phyloP scores from a whole-genome alignment of 2,113 vertebrate genomes.

The Melanerpes formicivorus region DNA sequence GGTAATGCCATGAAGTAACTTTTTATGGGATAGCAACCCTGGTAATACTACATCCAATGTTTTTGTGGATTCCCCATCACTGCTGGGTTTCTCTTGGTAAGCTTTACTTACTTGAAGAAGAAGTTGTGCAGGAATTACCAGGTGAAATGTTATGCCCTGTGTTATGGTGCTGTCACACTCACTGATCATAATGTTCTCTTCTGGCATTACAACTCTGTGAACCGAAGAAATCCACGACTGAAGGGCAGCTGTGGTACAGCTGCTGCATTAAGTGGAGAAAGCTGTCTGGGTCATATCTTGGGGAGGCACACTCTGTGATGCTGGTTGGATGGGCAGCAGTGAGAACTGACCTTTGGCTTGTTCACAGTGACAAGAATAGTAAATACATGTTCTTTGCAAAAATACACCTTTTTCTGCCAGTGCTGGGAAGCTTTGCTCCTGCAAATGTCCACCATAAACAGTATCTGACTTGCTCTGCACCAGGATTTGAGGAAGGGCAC shows the following conservation, averaged over 20 bases:
- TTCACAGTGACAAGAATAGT: constrained; percentile 26
- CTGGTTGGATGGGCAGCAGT: not conserved
- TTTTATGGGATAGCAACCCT: not conserved
- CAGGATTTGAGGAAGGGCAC: not conserved
- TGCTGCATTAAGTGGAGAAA: constrained; percentile 28
- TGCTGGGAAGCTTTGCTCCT: not conserved
- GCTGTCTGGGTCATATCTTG: not conserved
- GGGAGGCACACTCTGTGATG: not conserved
- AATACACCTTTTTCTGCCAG: not conserved
- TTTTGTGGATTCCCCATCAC: not conserved
- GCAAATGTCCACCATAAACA: not conserved
- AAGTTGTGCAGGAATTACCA: constrained; percentile 24
- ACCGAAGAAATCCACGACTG: not conserved
- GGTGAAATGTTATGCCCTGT: constrained; percentile 45
- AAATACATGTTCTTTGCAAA: not conserved
- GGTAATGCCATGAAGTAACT: not conserved
- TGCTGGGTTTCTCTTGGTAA: not conserved
- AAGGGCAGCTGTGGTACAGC: not conserved
- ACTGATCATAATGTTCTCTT: constrained; percentile 37
- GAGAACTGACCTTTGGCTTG: constrained; percentile 24
- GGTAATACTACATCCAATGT: not conserved
- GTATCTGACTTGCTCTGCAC: not conserved
- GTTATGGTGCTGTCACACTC: constrained; percentile 7
- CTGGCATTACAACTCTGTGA: constrained; percentile 32
- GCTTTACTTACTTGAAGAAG: not conserved